Evolutionary conservation across 2,797 vertebrate species (phyloP).

Genomic region (Alca torda): DNA sequence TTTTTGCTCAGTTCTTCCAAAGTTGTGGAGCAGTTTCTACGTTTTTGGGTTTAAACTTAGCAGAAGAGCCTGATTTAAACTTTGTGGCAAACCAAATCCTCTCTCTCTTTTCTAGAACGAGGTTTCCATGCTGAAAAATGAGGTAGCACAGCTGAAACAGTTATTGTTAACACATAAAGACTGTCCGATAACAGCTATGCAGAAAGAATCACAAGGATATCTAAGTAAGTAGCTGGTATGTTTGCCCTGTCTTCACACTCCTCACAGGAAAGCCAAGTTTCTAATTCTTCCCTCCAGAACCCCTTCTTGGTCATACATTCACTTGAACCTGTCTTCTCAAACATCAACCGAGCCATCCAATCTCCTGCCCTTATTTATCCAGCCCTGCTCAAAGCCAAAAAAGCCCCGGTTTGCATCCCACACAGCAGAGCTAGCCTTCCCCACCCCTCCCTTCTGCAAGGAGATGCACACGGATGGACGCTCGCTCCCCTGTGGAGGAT

Average conservation of each 20-base stretch:
- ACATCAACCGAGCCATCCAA: constrained; percentile 21
- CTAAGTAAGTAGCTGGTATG: constrained; percentile 90
- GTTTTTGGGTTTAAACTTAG: not conserved
- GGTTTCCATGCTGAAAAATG: constrained; percentile 98
- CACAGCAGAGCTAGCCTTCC: constrained; percentile 34
- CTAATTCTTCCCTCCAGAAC: constrained; percentile 28
- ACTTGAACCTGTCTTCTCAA: constrained; percentile 56
- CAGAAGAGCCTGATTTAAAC: not conserved
- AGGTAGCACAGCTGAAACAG: constrained; percentile 99
- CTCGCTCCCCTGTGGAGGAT: constrained; percentile 53
- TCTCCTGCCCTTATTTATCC: constrained; percentile 58
- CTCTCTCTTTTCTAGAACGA: constrained; percentile 87
- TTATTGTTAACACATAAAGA: constrained; percentile 99
- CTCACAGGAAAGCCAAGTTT: constrained; percentile 43
- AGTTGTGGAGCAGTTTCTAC: not conserved
- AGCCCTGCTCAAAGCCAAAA: constrained; percentile 23
- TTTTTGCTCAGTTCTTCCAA: not conserved
- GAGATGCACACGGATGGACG: constrained; percentile 39
- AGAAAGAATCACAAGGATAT: constrained; percentile 99
- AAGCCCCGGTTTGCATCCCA: constrained; percentile 2
- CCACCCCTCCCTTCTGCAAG: constrained; percentile 35
- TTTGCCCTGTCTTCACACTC: constrained; percentile 46
- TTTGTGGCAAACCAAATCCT: constrained; percentile 47
- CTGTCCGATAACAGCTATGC: constrained; percentile 99
- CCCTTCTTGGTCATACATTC: not conserved